Evolutionary conservation across 2,888 invertebrate genomes (phyloP).

Genomic region (Aspidiotus rigidus): DNA sequence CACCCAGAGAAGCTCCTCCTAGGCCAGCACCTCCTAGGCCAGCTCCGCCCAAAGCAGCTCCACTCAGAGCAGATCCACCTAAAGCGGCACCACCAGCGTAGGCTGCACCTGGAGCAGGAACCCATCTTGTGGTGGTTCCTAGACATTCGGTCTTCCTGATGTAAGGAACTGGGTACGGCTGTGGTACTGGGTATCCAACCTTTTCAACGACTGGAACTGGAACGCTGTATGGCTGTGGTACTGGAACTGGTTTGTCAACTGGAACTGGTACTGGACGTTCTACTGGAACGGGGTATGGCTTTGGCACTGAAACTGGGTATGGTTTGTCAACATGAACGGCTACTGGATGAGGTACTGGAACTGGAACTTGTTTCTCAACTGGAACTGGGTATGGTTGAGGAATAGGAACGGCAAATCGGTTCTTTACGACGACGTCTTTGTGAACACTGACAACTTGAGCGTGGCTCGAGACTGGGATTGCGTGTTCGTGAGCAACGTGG

Average conservation of each 20-base stretch:
- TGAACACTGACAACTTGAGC: slow-evolving; percentile 13
- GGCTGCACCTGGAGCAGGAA: slow-evolving; percentile 16
- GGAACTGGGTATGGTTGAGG: slow-evolving; percentile 44
- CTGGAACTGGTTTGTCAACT: slow-evolving; percentile 40
- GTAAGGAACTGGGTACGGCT: slow-evolving; percentile 38
- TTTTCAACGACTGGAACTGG: slow-evolving; percentile 40
- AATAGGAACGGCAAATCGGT: slow-evolving; percentile 37
- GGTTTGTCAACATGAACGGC: slow-evolving; percentile 39
- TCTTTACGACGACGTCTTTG: slow-evolving; percentile 37
- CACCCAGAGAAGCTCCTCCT: slow-evolving; percentile 10
- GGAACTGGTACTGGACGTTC: slow-evolving; percentile 38
- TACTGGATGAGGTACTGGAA: slow-evolving; percentile 38
- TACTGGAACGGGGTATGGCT: slow-evolving; percentile 39
- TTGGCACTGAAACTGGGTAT: slow-evolving; percentile 39
- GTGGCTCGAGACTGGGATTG: slow-evolving; percentile 28
- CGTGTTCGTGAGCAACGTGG: slow-evolving; percentile 11
- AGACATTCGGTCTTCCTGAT: slow-evolving; percentile 17
- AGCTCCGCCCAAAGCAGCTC: slow-evolving; percentile 9
- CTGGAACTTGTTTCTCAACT: slow-evolving; percentile 59
- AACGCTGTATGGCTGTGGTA: slow-evolving; percentile 39
- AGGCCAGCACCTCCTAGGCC: slow-evolving; percentile 11
- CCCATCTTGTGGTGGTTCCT: slow-evolving; percentile 6
- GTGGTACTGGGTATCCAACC: slow-evolving; percentile 39
- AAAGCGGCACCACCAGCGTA: slow-evolving; percentile 1
- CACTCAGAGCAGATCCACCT: slow-evolving; percentile 14